A percentile compares a stretch with the other conserved stretches of the same genome.
Evolutionary conservation across 1,140 invertebrate genomes (phyloP).

Genomic region (Drosophila prosaltans): DNA sequence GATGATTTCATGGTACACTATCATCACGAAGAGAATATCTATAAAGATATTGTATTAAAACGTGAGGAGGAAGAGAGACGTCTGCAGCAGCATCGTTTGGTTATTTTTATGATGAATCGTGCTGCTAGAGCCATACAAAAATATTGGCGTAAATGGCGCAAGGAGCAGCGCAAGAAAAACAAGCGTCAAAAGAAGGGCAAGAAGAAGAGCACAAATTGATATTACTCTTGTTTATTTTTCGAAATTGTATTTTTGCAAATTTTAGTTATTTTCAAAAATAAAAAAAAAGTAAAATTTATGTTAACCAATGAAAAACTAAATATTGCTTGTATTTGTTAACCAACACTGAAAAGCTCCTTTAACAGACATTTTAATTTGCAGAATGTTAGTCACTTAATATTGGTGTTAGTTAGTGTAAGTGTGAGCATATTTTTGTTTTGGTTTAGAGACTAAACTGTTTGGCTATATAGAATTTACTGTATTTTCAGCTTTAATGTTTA

Average conservation of each 20-base stretch:
- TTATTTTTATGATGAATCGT: constrained; percentile 73
- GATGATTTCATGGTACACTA: constrained; percentile 57
- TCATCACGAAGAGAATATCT: constrained; percentile 55
- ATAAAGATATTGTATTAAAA: constrained; percentile 52
- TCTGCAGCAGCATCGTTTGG: constrained; percentile 50
- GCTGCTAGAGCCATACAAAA: constrained; percentile 61
- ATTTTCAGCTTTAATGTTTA: constrained; percentile 4
- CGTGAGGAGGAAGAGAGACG: constrained; percentile 58
- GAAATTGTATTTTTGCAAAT: constrained; percentile 11
- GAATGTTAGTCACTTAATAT: too few species aligned
- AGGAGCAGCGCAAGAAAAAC: constrained; percentile 50
- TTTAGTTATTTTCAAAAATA: background rate
- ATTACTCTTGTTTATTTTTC: background rate
- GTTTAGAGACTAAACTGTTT: too few species aligned
- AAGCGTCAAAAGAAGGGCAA: constrained; percentile 20
- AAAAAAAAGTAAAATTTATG: background rate
- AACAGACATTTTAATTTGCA: too few species aligned
- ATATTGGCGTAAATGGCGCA: constrained; percentile 68
- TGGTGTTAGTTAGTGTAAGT: too few species aligned
- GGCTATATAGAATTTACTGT: background rate
- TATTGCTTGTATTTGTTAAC: too few species aligned
- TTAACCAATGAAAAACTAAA: too few species aligned
- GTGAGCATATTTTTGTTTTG: too few species aligned
- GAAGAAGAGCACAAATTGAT: constrained; percentile 48
- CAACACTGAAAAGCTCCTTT: too few species aligned